Evolutionary conservation across 2,113 vertebrate species (phyloP).

Genomic region (Sorex araneus): DNA sequence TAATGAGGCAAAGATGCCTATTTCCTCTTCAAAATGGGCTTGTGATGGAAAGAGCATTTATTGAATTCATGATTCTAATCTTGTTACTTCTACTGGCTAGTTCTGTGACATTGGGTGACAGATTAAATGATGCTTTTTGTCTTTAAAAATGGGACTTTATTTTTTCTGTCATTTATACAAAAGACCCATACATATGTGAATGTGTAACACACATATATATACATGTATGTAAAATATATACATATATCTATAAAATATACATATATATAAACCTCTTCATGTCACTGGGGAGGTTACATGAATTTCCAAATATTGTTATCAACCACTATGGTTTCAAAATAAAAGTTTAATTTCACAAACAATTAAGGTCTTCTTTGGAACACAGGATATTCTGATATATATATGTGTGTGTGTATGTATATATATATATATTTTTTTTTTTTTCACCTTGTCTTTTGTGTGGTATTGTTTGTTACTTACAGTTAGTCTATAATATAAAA

Average conservation of each 20-base stretch:
- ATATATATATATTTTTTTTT: too few relatives aligned
- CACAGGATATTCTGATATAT: slow-evolving; percentile 20
- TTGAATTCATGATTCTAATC: slow-evolving; percentile 68
- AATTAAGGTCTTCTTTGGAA: slow-evolving; percentile 54
- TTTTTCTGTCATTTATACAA: too few relatives aligned
- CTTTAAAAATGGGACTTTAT: too few relatives aligned
- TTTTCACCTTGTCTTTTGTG: slow-evolving; percentile 24
- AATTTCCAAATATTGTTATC: slow-evolving; percentile 33
- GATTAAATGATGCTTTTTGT: neutral
- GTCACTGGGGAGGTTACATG: slow-evolving; percentile 35
- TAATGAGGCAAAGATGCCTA: slow-evolving; percentile 62
- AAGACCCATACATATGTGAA: too few relatives aligned
- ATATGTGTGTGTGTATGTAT: too few relatives aligned
- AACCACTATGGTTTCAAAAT: slow-evolving; percentile 53
- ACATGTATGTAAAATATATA: too few relatives aligned
- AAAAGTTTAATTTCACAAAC: slow-evolving; percentile 66
- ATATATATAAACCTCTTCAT: neutral
- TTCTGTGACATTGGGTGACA: slow-evolving; percentile 45
- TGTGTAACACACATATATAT: too few relatives aligned
- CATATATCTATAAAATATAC: too few relatives aligned
- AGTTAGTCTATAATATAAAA: neutral
- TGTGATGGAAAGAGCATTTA: slow-evolving; percentile 50
- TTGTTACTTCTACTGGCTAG: slow-evolving; percentile 47
- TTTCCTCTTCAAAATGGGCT: slow-evolving; percentile 54
- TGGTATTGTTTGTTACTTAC: slow-evolving; percentile 43